phyloP scores from a whole-genome alignment of 2,888 invertebrate genomes.

The Cryptophagus acutangulus region DNA sequence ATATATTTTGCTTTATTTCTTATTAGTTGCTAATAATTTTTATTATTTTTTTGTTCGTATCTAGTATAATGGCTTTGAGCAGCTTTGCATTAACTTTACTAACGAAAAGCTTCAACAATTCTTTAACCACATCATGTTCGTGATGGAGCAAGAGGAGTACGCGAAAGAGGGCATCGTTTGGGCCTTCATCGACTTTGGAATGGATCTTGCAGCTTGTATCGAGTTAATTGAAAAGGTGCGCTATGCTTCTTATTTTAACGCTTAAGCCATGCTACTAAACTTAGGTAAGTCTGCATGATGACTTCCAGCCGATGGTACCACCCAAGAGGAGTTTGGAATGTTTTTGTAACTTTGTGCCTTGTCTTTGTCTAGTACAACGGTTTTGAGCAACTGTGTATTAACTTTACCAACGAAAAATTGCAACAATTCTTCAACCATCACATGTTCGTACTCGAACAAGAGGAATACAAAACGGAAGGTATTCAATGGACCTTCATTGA shows the following conservation, averaged over 20 bases:
- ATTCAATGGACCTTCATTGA: constrained; percentile 99
- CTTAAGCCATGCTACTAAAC: too few relatives aligned
- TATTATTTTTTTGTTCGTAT: constrained; percentile 23
- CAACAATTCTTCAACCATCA: constrained; percentile 99
- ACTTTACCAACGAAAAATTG: constrained; percentile 99
- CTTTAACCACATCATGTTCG: constrained; percentile 99
- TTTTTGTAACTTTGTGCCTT: constrained; percentile 18
- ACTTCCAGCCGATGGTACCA: too few relatives aligned
- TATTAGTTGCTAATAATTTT: too few relatives aligned
- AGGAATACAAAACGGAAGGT: constrained; percentile 96
- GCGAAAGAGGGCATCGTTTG: constrained; percentile 95
- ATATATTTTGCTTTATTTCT: too few relatives aligned
- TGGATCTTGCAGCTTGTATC: constrained; percentile 98
- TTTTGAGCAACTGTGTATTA: constrained; percentile 99
- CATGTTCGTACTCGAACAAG: constrained; percentile 99
- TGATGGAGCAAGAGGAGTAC: constrained; percentile 98
- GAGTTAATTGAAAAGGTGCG: constrained; percentile 99
- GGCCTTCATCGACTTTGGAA: constrained; percentile 99
- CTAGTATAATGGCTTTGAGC: constrained; percentile 99
- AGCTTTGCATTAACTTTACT: constrained; percentile 99
- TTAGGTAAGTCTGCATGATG: too few relatives aligned
- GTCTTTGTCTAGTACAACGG: constrained; percentile 75
- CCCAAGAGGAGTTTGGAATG: too few relatives aligned
- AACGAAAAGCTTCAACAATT: constrained; percentile 99
- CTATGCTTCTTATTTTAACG: too few relatives aligned